Evolutionary conservation across 2,888 invertebrate genomes (phyloP).

Genomic region (Resseliella maxima): DNA sequence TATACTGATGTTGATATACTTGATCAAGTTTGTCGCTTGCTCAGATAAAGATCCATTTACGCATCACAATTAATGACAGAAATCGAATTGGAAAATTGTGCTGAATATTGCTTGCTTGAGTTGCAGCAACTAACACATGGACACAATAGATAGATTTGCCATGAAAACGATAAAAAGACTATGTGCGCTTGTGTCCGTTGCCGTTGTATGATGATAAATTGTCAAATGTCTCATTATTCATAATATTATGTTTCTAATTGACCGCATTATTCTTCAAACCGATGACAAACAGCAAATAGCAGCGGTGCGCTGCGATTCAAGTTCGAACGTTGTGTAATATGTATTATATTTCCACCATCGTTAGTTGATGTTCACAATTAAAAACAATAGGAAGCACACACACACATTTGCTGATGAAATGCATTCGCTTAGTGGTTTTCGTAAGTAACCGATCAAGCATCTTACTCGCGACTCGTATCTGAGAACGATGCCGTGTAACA

Average conservation of each 20-base stretch:
- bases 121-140: neutral
- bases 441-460: neutral
- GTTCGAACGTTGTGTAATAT: neutral
- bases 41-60: neutral
- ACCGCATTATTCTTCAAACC: slow-evolving; percentile 54
- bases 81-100: neutral
- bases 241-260: slow-evolving; percentile 57
- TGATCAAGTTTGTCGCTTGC: neutral
- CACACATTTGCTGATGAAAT: slow-evolving; percentile 20
- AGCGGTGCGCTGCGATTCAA: neutral
- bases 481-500: neutral
- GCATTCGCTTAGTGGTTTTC: slow-evolving; percentile 3
- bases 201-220: slow-evolving; percentile 54
- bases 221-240: slow-evolving; percentile 57
- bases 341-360: slow-evolving; percentile 11
- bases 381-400: slow-evolving; percentile 25
- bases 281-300: slow-evolving; percentile 23
- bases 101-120: neutral
- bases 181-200: neutral
- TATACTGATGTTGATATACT: neutral
- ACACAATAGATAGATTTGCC: neutral
- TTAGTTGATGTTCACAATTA: slow-evolving; percentile 14
- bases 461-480: neutral
- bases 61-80: slow-evolving; percentile 17
- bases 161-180: neutral